Evolutionary conservation across 2,797 vertebrate genomes (phyloP).

Genomic region (Acanthis flammea): DNA sequence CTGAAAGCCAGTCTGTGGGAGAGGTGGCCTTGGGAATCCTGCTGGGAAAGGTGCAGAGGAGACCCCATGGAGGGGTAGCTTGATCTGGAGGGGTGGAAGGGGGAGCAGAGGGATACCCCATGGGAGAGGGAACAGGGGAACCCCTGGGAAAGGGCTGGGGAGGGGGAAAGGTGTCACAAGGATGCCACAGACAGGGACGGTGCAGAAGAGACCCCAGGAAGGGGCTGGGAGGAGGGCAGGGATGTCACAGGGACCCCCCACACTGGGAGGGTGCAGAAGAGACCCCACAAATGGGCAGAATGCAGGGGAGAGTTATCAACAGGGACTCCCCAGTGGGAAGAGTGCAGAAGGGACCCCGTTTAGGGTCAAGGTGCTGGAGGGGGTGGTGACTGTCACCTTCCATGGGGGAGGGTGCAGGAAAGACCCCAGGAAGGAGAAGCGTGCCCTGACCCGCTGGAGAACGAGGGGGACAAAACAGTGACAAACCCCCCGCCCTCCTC

Average conservation of each 20-base stretch:
- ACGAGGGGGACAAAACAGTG: fast-evolving
- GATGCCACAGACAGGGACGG: background rate
- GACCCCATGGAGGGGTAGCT: background rate
- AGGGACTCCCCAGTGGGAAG: fast-evolving
- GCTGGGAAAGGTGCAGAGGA: background rate
- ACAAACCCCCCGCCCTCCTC: background rate
- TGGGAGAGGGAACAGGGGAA: fast-evolving
- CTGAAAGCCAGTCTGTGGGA: background rate
- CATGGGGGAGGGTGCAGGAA: fast-evolving
- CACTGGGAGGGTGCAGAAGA: background rate
- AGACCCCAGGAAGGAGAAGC: background rate
- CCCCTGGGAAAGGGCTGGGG: background rate
- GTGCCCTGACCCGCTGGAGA: background rate
- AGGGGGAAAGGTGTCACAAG: background rate
- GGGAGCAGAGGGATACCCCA: background rate
- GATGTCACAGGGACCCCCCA: background rate
- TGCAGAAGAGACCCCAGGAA: background rate
- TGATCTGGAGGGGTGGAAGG: background rate
- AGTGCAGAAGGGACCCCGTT: background rate
- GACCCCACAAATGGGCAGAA: no score
- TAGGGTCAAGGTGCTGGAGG: background rate
- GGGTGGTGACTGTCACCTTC: background rate
- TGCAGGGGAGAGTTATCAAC: fast-evolving
- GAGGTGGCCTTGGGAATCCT: background rate
- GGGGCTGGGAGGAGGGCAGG: background rate